Percentiles rank a stretch among this genome's conserved stretches.
These are phyloP conservation scores for Symphodus melops DNA, from an alignment of 2,113 vertebrate genomes.

Conservation along the genomic window DNA sequence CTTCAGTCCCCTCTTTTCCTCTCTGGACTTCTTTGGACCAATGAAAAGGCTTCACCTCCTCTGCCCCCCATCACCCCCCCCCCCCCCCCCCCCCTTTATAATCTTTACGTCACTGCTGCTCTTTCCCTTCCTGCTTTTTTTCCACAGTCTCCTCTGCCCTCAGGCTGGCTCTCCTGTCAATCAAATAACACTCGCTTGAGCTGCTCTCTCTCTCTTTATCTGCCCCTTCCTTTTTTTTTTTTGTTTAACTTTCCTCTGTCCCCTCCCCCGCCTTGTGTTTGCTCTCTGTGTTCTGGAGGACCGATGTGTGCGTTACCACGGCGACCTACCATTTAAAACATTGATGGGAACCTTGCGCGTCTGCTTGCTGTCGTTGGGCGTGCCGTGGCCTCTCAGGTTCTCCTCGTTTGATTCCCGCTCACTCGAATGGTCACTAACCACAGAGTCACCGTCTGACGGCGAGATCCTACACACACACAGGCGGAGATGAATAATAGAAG, in stretches of 20 bases:
- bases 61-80: no score
- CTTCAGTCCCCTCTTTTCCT: slow-evolving; percentile 17
- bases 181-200: slow-evolving; percentile 19
- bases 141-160: slow-evolving; percentile 9
- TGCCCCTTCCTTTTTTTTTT: slow-evolving; percentile 20
- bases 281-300: slow-evolving; percentile 29
- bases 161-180: slow-evolving; percentile 29
- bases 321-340: slow-evolving; percentile 86
- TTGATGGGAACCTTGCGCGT: slow-evolving; percentile 82
- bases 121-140: background rate
- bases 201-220: slow-evolving; percentile 44
- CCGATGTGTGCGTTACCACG: slow-evolving; percentile 50
- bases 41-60: slow-evolving; percentile 11
- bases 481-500: slow-evolving; percentile 63
- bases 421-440: slow-evolving; percentile 91
- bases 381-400: slow-evolving; percentile 78
- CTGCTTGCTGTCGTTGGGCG: slow-evolving; percentile 83
- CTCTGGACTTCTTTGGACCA: slow-evolving; percentile 18
- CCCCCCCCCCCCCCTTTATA: background rate
- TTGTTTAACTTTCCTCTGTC: background rate
- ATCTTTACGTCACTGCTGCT: background rate
- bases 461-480: slow-evolving; percentile 84
- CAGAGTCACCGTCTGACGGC: slow-evolving; percentile 92
- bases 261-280: slow-evolving; percentile 15
- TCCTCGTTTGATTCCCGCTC: slow-evolving; percentile 89